Base-by-base conservation (phyloP, 2,113 vertebrate genomes). In the Gallinago media region DNA sequence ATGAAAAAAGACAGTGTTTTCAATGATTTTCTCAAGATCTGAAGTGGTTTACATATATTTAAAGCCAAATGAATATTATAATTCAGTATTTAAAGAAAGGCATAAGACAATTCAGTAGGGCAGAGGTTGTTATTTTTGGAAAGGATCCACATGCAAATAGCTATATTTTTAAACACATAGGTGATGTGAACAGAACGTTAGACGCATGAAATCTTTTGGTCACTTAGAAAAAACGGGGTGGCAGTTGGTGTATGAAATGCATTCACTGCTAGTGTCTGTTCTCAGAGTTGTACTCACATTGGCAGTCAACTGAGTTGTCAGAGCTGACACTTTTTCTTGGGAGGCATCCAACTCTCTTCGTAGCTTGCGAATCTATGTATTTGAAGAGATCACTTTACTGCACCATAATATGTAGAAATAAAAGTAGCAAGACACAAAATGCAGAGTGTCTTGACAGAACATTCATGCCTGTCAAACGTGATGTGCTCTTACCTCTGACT, bases 261-360 rank as follows among this genome's bases (percentile, higher is more conserved):
- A 27, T 34, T 54, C 77, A 27, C 38, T 42, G 32, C 25, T 32
- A 61, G 13, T 4, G 47, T 58, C 65, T 66, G 32, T 34, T 55
- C 88, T 63, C 67, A 11, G 61, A 66, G 38, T 0, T 80, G 38
- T 82, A 98, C 99, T 99, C 97, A 99, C 99, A 31, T 99, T 99
- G 67, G 99, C 99, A 65, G 99, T 99, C 91, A 99, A 96, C 96
- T 99, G 99, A 49, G 99, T 99, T 34, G 99, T 99, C 92, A 99
- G 97, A 77, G 99, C 99, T 4, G 99, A 99, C 81, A 99, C 99
- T 74, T 99, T 99, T 63, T 99, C 99, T 96, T 99, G 99, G 56
- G 99, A 99, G 70, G 99, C 98, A 77, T 99, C 99, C 97, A 99
- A 96, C 95, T 99, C 99, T 88, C 99, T 98, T 12, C 99, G 98